phyloP scores from a whole-genome alignment of 30 jellyfish, hydroid and myxozoan species.

The Cassiopea andromeda region DNA sequence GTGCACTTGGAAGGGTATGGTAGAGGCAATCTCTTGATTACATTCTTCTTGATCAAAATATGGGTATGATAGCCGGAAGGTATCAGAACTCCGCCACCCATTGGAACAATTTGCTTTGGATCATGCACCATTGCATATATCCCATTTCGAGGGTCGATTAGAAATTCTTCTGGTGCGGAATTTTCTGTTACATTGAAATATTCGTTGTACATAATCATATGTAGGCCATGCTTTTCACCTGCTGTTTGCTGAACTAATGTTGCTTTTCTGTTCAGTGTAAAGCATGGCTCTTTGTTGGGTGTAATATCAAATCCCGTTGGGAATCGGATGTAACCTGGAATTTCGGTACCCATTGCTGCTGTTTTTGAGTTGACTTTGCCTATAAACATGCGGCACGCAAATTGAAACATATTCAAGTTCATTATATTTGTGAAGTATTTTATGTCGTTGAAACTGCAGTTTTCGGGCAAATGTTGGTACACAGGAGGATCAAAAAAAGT shows the following conservation, averaged over 20 bases:
- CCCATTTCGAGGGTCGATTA: not conserved
- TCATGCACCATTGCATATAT: constrained; percentile 3
- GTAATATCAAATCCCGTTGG: constrained; percentile 18
- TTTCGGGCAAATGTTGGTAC: constrained; percentile 32
- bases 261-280: constrained; percentile 39
- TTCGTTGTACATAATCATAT: constrained; percentile 34
- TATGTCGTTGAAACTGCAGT: constrained; percentile 20
- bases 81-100: not conserved
- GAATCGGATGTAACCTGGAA: not conserved
- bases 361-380: constrained; percentile 1
- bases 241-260: constrained; percentile 13
- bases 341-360: not conserved
- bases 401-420: not conserved
- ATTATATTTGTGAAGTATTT: constrained; percentile 14
- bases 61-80: constrained; percentile 35
- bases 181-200: not conserved
- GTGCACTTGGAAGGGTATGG: constrained; percentile 15
- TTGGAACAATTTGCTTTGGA: not conserved
- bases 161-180: not conserved
- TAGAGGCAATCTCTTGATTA: not conserved
- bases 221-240: constrained; percentile 18
- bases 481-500: too few species aligned
- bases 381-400: constrained; percentile 25
- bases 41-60: not conserved
- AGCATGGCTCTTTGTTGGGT: constrained; percentile 26